Evolutionary conservation across 1,140 invertebrate genomes (phyloP).

Genomic region (Microplitis mediator): DNA sequence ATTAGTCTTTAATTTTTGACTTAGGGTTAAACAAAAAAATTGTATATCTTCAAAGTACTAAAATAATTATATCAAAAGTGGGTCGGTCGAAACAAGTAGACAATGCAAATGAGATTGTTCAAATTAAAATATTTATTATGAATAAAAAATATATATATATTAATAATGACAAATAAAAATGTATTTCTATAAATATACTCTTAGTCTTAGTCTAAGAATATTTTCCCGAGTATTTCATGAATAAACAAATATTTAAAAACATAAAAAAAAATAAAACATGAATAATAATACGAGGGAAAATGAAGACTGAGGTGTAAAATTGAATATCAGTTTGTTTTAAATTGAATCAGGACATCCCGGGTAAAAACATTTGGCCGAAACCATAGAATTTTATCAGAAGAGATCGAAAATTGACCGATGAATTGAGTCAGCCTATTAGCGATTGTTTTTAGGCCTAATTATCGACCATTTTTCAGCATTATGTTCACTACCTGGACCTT

Average conservation of each 20-base stretch:
- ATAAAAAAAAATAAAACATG: too few relatives aligned
- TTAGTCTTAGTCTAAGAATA: neutral
- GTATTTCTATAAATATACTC: neutral
- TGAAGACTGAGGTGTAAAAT: too few relatives aligned
- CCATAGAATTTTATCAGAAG: too few relatives aligned
- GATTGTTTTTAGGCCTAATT: too few relatives aligned
- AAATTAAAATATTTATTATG: neutral
- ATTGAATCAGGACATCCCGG: too few relatives aligned
- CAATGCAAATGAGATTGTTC: slow-evolving; percentile 16
- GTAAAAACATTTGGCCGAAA: neutral
- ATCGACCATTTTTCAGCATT: too few relatives aligned
- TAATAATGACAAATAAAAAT: neutral
- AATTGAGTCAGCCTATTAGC: too few relatives aligned
- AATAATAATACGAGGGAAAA: too few relatives aligned
- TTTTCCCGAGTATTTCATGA: neutral
- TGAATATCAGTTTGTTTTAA: too few relatives aligned
- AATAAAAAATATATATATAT: neutral
- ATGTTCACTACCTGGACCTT: too few relatives aligned
- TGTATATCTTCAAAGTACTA: neutral
- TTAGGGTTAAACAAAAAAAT: neutral
- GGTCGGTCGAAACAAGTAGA: slow-evolving; percentile 10
- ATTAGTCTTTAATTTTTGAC: neutral
- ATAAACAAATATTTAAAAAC: neutral
- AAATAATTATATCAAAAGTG: neutral
- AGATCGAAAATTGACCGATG: too few relatives aligned